Percentiles rank a stretch among this genome's conserved stretches.
Evolutionary conservation across 2,888 invertebrate species (phyloP).

Genomic region (Epirrhoe alternata): DNA sequence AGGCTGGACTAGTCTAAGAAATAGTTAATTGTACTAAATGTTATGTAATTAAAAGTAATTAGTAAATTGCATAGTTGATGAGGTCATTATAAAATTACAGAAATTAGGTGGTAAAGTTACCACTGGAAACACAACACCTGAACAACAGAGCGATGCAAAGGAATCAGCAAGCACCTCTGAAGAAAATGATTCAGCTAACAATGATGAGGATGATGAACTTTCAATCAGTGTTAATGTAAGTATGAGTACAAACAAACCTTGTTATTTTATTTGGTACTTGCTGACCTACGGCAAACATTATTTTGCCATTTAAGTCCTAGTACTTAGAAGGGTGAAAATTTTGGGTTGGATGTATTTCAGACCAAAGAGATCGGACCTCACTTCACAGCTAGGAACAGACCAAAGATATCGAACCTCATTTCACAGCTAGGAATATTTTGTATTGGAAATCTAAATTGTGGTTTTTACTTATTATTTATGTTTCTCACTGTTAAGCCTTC

Average conservation of each 20-base stretch:
- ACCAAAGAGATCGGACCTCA: too few relatives aligned
- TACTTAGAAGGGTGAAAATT: too few relatives aligned
- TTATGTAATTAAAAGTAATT: neutral
- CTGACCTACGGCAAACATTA: too few relatives aligned
- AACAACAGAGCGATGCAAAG: slow-evolving; percentile 53
- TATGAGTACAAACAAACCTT: neutral
- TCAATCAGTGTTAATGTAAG: slow-evolving; percentile 52
- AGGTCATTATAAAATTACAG: slow-evolving; percentile 50
- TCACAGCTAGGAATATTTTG: too few relatives aligned
- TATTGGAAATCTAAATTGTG: too few relatives aligned
- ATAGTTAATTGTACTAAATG: neutral
- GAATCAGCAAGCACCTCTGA: slow-evolving; percentile 51
- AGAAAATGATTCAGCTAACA: slow-evolving; percentile 61
- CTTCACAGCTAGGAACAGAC: too few relatives aligned
- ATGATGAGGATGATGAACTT: slow-evolving; percentile 63
- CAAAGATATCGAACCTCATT: too few relatives aligned
- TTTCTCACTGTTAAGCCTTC: too few relatives aligned
- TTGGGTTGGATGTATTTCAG: too few relatives aligned
- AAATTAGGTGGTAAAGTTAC: slow-evolving; percentile 74
- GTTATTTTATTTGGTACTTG: too few relatives aligned
- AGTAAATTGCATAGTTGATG: neutral
- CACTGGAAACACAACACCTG: slow-evolving; percentile 59
- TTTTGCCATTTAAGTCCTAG: too few relatives aligned
- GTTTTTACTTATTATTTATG: too few relatives aligned
- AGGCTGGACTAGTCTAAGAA: neutral